phyloP scores from a whole-genome alignment of 2,113 vertebrate species.

The Bostrychus sinensis region DNA sequence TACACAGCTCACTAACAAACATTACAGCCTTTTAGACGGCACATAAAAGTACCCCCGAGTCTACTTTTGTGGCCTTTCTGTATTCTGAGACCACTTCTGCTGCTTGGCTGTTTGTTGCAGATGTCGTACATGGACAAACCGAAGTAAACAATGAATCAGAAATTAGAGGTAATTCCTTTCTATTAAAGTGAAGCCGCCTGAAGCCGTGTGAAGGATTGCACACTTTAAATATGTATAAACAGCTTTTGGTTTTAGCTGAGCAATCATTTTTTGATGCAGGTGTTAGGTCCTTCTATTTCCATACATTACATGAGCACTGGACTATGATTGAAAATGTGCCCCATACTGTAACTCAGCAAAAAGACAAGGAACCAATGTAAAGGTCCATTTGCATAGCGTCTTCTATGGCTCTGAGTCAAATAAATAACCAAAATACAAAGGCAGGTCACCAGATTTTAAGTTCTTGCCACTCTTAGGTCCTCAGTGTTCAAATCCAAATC shows the following conservation, averaged over 20 bases:
- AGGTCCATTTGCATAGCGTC: too few species aligned
- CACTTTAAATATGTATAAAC: not conserved
- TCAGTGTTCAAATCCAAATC: too few species aligned
- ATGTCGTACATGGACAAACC: not conserved
- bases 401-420: too few species aligned
- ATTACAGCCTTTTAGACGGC: conserved; percentile 7
- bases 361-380: too few species aligned
- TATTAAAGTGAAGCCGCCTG: not conserved
- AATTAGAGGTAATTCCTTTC: not conserved
- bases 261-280: not conserved
- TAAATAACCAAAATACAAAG: too few species aligned
- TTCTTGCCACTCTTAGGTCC: too few species aligned
- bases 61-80: not conserved
- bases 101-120: not conserved
- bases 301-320: too few species aligned
- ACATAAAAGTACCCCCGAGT: conserved; percentile 1
- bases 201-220: too few species aligned
- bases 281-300: not conserved
- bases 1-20: conserved; percentile 4
- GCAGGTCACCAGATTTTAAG: too few species aligned
- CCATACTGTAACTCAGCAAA: too few species aligned
- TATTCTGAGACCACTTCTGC: not conserved
- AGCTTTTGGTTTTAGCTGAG: not conserved
- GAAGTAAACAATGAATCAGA: not conserved
- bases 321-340: too few species aligned